Conservation (phyloP, 2,797 vertebrate species). For the Clarias laeviceps region DNA sequence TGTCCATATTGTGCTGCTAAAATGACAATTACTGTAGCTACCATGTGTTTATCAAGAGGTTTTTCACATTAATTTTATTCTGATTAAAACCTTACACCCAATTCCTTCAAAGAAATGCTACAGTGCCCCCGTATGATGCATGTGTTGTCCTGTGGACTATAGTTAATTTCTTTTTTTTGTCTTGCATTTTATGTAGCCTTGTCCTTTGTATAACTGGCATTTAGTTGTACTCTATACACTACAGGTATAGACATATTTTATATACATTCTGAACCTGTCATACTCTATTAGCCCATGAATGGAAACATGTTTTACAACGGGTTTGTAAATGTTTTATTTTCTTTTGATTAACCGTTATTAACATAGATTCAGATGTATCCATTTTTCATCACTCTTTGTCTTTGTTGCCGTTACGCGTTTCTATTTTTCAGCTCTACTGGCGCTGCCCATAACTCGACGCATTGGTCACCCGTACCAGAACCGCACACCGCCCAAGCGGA, state of each 20-base stretch:
- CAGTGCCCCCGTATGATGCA: too few species aligned
- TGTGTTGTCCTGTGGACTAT: not conserved
- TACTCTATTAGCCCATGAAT: too few species aligned
- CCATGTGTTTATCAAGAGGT: not conserved
- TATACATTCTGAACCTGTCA: too few species aligned
- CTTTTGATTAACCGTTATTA: not conserved
- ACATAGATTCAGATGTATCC: not conserved
- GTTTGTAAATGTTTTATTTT: too few species aligned
- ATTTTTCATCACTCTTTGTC: not conserved
- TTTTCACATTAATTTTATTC: not conserved
- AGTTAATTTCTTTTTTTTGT: not conserved
- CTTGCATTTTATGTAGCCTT: not conserved
- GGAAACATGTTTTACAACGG: too few species aligned
- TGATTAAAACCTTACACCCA: not conserved
- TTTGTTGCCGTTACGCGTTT: not conserved
- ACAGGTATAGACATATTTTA: not conserved
- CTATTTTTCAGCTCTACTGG: constrained; percentile 83
- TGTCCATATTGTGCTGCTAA: not conserved
- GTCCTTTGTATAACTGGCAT: not conserved
- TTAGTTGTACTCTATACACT: not conserved
- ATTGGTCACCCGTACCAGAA: constrained; percentile 99
- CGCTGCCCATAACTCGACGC: constrained; percentile 93
- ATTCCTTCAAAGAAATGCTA: not conserved
- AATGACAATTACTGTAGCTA: not conserved
- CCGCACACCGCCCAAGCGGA: constrained; percentile 95